Conservation (phyloP, 2,888 invertebrate genomes). For the Drosophila mimica region DNA sequence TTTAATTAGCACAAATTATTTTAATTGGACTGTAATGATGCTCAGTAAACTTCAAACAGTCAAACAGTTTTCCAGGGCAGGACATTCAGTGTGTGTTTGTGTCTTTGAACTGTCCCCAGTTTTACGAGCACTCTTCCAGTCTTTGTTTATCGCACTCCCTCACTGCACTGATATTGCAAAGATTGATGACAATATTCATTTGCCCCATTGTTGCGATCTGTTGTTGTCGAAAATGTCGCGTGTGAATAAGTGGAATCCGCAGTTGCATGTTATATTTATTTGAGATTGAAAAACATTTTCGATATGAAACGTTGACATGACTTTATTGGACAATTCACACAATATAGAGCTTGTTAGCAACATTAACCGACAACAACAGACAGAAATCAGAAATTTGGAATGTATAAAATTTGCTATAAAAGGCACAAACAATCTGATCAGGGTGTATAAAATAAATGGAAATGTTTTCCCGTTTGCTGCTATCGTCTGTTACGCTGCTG, state of each 20-base stretch:
- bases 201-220: neutral
- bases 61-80: neutral
- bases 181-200: conserved; percentile 26
- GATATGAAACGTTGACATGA: conserved; percentile 6
- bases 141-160: neutral
- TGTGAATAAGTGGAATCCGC: conserved; percentile 1
- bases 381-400: neutral
- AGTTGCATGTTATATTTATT: conserved; percentile 4
- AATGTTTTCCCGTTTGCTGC: conserved; percentile 10
- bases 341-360: conserved; percentile 11
- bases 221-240: conserved; percentile 6
- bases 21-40: neutral
- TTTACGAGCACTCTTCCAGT: neutral
- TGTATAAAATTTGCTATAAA: conserved; percentile 16
- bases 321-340: neutral
- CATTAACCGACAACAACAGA: neutral
- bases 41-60: neutral
- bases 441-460: neutral
- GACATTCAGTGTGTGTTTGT: neutral
- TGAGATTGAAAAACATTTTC: conserved; percentile 1
- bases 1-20: neutral
- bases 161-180: conserved; percentile 13
- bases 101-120: neutral
- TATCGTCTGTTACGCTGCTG: neutral
- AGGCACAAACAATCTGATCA: neutral